Evolutionary conservation across 2,888 invertebrate species (phyloP), one percentile per base, ranked within the genome.

Genomic region (Standfussiana lucernea): DNA sequence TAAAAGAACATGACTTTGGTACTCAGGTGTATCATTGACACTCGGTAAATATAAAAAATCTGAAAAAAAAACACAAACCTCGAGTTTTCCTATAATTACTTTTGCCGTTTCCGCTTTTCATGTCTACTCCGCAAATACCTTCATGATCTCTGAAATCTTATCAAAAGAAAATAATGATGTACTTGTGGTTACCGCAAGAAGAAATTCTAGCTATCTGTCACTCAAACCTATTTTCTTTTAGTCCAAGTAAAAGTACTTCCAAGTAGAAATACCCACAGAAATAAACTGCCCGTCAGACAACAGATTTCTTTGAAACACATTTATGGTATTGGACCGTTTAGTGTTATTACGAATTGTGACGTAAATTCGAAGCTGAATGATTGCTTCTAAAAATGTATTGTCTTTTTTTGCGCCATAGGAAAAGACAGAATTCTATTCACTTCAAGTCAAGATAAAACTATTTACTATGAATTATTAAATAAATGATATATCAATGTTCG

Each of bases 281-380:
- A 66, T 70, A 65, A 69, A 59, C 61, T 45, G 35, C n/a, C n/a
- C n/a, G 11, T 68, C 24, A 45, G 5, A 15, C 13, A 72, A 56
- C n/a, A 61, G 32, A 69, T 70, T 72, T 62, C 28, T n/a, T 18
- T 72, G n/a, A 69, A 56, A 62, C n/a, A 21, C 69, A 24, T 45
- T 45, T 59, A 61, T 18, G 32, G 5, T 65, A 69, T 69, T n/a
- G 78, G 21, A 37, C 21, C 61, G 2, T 64, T 67, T 67, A 72
- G 56, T 50, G 37, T 59, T 70, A 70, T 77, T 75, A 62, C 35
- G 21, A 67, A 56, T 67, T 42, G 64, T 67, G 62, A 70, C 69
- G 42, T 45, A 56, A 72, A 72, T 70, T 66, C 50, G 18, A 62
- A 79, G 24, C 45, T 50, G 56, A 83, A 56, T 18, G 59, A 83